phyloP scores from a whole-genome alignment of 2,888 invertebrate genomes.

The Crematogaster levior region DNA sequence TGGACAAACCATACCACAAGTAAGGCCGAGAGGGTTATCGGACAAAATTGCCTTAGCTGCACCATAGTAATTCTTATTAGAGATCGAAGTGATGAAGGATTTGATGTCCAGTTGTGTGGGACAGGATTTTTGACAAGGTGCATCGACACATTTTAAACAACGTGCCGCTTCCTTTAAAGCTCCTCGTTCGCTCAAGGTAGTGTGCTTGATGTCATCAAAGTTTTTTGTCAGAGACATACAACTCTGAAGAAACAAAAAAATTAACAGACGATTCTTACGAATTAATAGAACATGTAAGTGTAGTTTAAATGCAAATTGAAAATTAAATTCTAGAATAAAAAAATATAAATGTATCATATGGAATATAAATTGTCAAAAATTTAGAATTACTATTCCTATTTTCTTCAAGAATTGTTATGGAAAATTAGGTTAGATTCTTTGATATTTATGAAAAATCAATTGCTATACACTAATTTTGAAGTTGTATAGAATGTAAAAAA shows the following conservation, averaged over 20 bases:
- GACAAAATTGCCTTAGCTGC: constrained; percentile 98
- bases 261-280: neutral
- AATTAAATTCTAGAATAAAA: neutral
- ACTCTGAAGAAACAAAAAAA: constrained; percentile 41
- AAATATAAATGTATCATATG: neutral
- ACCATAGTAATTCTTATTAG: constrained; percentile 99
- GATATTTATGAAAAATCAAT: too few relatives aligned
- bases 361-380: neutral
- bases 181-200: constrained; percentile 97
- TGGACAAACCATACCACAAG: constrained; percentile 99
- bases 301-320: neutral
- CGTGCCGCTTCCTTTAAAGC: constrained; percentile 96
- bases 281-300: neutral
- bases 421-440: too few relatives aligned
- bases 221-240: constrained; percentile 92
- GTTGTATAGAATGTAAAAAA: too few relatives aligned
- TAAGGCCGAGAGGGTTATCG: constrained; percentile 98
- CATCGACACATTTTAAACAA: constrained; percentile 97
- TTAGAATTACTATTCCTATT: too few relatives aligned
- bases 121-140: constrained; percentile 99
- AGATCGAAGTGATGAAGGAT: constrained; percentile 97
- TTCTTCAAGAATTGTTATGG: too few relatives aligned
- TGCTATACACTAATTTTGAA: too few relatives aligned
- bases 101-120: constrained; percentile 99
- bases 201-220: constrained; percentile 99